Conservation (phyloP, 2,797 vertebrate species). For the Spinus olivaceus region DNA sequence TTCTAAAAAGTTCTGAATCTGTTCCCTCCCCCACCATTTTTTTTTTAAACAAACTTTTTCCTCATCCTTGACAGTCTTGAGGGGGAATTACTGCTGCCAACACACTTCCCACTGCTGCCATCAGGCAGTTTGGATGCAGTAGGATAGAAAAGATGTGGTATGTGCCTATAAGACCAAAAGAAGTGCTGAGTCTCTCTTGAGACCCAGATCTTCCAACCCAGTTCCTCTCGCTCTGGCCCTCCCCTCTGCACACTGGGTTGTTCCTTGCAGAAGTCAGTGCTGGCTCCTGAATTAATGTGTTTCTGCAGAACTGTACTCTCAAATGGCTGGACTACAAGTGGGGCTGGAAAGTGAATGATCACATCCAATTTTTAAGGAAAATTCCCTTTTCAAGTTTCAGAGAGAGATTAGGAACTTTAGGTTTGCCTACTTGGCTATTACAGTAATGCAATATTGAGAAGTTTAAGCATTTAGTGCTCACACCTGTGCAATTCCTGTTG, state of each 20-base stretch:
- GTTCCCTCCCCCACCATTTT: rapidly evolving
- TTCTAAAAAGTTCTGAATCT: neutral
- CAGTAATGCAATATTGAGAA: neutral
- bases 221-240: rapidly evolving
- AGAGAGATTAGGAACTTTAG: neutral
- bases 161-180: neutral
- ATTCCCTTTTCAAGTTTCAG: neutral
- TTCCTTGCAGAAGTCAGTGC: neutral
- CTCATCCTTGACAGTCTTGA: neutral
- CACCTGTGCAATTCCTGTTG: neutral
- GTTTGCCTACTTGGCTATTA: rapidly evolving
- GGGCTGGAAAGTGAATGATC: neutral
- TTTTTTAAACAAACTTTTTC: neutral
- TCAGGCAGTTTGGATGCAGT: neutral
- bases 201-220: neutral
- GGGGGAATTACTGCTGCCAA: neutral
- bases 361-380: neutral
- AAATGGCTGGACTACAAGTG: rapidly evolving
- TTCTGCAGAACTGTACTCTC: neutral
- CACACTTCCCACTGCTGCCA: neutral
- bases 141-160: neutral
- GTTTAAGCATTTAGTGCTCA: neutral
- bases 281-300: neutral
- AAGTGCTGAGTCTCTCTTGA: neutral
- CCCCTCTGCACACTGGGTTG: neutral